Evolutionary conservation across 1,140 invertebrate species (phyloP).

Genomic region (Leptinotarsa undecemlineata): DNA sequence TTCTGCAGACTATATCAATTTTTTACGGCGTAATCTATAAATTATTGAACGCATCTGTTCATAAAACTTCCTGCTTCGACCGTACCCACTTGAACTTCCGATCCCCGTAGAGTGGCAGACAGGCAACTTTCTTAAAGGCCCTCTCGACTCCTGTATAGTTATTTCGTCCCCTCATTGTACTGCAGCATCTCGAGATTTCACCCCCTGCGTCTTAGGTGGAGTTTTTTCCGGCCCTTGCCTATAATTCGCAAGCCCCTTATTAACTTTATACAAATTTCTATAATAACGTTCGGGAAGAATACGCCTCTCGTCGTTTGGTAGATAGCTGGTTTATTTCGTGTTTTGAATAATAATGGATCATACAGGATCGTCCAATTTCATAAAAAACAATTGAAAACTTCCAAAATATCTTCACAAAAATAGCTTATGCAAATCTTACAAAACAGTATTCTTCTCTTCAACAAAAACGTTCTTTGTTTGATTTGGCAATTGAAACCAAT

Average conservation of each 20-base stretch:
- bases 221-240: conserved; percentile 10
- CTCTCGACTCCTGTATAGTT: conserved; percentile 16
- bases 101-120: conserved; percentile 11
- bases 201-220: background rate
- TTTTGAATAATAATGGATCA: conserved; percentile 19
- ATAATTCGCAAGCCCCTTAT: conserved; percentile 22
- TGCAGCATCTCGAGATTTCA: conserved; percentile 15
- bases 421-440: too few species aligned
- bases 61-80: conserved; percentile 12
- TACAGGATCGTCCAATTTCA: too few species aligned
- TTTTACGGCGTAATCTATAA: conserved; percentile 19
- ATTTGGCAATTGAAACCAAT: too few species aligned
- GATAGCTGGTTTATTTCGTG: conserved; percentile 14
- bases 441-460: too few species aligned
- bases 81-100: conserved; percentile 18
- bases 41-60: conserved; percentile 25
- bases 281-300: conserved; percentile 17
- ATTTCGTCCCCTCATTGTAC: conserved; percentile 11
- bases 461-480: too few species aligned
- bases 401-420: too few species aligned
- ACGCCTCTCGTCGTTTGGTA: background rate
- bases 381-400: too few species aligned
- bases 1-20: conserved; percentile 18
- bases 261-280: conserved; percentile 23
- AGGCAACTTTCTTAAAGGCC: conserved; percentile 6